A percentile compares a stretch with the other conserved stretches of the same genome.
Conservation (phyloP, 2,797 vertebrate species). For the Ctenopoma kingsleyae region DNA sequence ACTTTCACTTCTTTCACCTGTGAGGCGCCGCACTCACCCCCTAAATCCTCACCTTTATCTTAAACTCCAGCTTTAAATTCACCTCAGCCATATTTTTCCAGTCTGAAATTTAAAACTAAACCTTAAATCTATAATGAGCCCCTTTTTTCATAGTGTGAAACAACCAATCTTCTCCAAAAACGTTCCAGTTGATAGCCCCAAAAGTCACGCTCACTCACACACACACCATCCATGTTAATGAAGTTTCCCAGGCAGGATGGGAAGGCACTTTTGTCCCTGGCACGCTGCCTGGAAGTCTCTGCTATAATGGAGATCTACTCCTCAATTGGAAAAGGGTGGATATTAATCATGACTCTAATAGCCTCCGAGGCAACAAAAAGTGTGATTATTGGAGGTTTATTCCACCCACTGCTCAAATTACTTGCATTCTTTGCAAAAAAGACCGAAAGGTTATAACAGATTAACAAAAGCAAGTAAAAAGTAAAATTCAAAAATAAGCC, state of each 20-base stretch:
- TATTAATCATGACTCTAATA: conserved; percentile 28
- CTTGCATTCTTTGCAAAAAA: conserved; percentile 3
- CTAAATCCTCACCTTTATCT: conserved; percentile 33
- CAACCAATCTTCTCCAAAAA: not conserved
- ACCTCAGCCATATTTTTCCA: not conserved
- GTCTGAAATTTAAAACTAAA: conserved; percentile 13
- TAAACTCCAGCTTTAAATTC: not conserved
- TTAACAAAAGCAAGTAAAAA: not conserved
- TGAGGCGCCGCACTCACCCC: not conserved
- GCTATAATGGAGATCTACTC: conserved; percentile 20
- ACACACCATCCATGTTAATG: conserved; percentile 5
- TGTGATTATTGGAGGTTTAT: conserved; percentile 20
- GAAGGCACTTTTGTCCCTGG: conserved; percentile 25
- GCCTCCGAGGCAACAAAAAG: conserved; percentile 4
- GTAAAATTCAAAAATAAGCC: not conserved
- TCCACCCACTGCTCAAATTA: conserved; percentile 3
- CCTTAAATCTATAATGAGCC: not conserved
- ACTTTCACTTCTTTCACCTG: not conserved
- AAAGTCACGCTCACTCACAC: not conserved
- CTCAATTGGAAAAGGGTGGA: conserved; percentile 22
- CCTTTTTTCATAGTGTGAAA: not conserved
- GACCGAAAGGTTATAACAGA: not conserved
- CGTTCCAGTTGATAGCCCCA: too few relatives aligned
- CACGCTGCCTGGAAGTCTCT: conserved; percentile 31
- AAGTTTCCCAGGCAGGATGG: conserved; percentile 19